Evolutionary conservation across 2,113 vertebrate genomes (phyloP).

Genomic region (Camelus bactrianus): DNA sequence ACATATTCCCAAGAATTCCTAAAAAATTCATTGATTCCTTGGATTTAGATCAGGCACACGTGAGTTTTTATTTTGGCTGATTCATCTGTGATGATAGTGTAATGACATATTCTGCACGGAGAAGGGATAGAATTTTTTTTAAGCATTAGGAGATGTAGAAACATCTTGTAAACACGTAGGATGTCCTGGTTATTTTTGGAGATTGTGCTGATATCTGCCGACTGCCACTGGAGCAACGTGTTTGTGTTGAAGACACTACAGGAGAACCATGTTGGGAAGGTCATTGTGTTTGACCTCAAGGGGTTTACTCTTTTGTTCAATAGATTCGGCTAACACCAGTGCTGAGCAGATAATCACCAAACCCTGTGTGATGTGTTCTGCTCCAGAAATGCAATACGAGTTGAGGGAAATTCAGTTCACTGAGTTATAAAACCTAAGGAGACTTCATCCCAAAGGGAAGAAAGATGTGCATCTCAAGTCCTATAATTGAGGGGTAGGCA

Average conservation of each 20-base stretch:
- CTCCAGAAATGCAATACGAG: neutral
- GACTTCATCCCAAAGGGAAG: neutral
- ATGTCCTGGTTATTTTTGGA: neutral
- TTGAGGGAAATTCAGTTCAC: neutral
- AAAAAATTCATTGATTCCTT: neutral
- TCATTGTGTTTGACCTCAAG: neutral
- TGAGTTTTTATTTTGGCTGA: neutral
- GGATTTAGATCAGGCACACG: neutral
- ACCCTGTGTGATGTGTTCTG: neutral
- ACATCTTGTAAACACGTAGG: neutral
- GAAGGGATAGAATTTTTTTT: neutral
- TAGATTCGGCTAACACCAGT: neutral
- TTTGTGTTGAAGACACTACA: fast-evolving
- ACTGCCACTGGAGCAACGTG: fast-evolving
- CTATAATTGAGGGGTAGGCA: fast-evolving
- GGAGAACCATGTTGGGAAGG: neutral
- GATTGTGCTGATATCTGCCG: neutral
- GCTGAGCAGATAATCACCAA: neutral
- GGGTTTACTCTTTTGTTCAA: neutral
- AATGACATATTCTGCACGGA: neutral
- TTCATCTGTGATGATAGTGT: neutral
- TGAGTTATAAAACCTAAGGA: neutral
- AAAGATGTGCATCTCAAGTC: neutral
- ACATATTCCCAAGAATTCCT: neutral
- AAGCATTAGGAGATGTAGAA: neutral